Base-by-base conservation (phyloP, 2,888 invertebrate genomes). In the Dromius quadrimaculatus region DNA sequence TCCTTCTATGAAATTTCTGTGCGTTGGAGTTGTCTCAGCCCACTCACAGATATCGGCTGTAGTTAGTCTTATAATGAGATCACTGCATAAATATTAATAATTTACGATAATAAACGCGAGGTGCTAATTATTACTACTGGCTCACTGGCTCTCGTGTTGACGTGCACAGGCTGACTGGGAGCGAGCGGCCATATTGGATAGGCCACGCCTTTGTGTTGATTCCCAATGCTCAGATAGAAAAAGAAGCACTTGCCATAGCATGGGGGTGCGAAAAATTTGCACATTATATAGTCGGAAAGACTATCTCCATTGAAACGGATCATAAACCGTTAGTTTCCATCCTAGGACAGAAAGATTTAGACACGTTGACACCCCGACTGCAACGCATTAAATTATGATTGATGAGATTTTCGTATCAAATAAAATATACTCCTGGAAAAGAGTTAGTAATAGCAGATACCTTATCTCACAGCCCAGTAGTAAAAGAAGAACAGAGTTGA, bases 401-500 rank as follows among this genome's bases (percentile, higher is more conserved):
- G 50, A 75, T 76, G 75, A 32, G 73, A 11, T 75, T 72, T 23
- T n/a, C 36, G 0, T 74, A 72, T 57, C 9, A 19, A 28, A 71
- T 76, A 11, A 38, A 66, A 8, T 74, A 76, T 72, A 54, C 69
- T 9, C 75, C 76, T 1, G 75, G 76, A 6, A 76, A 76, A 71
- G 70, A 75, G 0, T 41, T 76, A 5, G 54, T 71, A 8, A 59
- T 73, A 1, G 74, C 76, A 0, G 76, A 76, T 34, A 45, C 71
- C 1, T 62, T 76, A 5, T 74, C 74, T 5, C 47, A 74, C 20
- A 71, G 69, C n/a, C 71, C 73, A 1, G 50, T 71, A 8, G 28
- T 36, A n/a, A 9, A 66, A n/a, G 2, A 3, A 41, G 9, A 38
- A 2, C 13, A 6, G 38, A 38, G 38, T 6, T 6, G 13, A 69